Evolutionary conservation across 2,888 invertebrate genomes (phyloP), one percentile per base, ranked within the genome.

Genomic region (Selenia dentaria): DNA sequence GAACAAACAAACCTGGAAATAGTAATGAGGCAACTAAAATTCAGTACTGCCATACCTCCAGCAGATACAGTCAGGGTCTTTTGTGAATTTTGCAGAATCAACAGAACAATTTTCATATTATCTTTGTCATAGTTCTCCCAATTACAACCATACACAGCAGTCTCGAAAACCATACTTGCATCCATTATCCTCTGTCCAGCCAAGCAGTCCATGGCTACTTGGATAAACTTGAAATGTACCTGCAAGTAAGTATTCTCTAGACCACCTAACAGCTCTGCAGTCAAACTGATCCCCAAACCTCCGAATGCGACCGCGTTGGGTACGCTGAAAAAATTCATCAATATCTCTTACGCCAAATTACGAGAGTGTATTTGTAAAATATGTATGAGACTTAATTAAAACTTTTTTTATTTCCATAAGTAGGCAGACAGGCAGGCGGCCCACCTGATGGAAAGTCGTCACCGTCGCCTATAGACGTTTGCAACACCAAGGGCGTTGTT

Each of bases 101-200:
- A 27, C 6, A 73, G 39, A 0, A 83, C 69, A 9, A 70, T 71
- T 43, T 68, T 79, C 74, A 65, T 78, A 35, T 83, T 84, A 1
- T 39, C 12, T 0, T 47, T 64, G 33, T 79, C 67, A 13, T 82
- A 83, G 10, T 76, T 74, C 56, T 85, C 84, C 84, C 85, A 86
- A 20, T 77, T 68, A 26, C 78, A 79, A 24, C 60, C 59, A 22
- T 83, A 85, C 0, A 85, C 70, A 0, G 83, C 73, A 0, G 47
- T 43, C 32, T 79, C 76, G 12, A 85, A 82, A 0, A 40, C 33
- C 0, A 54, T 10, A 41, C 70, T 72, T 0, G 83, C 79, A n/a
- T 84, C 79, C 34, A 77, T 71, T 0, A 85, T 51, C 1, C 68
- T 64, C 47, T 84, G 85, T 0, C 85, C 85, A 1, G 66, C 66